These are phyloP conservation scores for Acleris literana DNA, from an alignment of 2,888 invertebrate species.

Conservation along the genomic window DNA sequence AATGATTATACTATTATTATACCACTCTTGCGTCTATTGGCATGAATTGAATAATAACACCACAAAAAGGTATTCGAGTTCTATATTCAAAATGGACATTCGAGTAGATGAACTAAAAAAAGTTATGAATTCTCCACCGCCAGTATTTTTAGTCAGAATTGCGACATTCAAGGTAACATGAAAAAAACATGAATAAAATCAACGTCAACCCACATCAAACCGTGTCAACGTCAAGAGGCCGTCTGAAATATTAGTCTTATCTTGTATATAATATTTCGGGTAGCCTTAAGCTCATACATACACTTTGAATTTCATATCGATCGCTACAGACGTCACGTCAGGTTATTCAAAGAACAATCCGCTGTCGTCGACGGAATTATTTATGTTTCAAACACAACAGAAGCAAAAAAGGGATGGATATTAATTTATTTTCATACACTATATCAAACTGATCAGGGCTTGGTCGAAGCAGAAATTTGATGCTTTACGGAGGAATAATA, in stretches of 20 bases:
- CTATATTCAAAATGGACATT: background rate
- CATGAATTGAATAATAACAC: constrained; percentile 59
- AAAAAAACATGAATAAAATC: constrained; percentile 48
- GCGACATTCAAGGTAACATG: background rate
- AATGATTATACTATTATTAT: constrained; percentile 58
- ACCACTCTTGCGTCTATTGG: constrained; percentile 52
- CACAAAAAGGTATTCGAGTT: background rate
- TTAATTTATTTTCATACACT: constrained; percentile 13
- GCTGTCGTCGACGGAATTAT: background rate
- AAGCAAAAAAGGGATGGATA: constrained; percentile 9
- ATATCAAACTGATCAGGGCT: constrained; percentile 4
- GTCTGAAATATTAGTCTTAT: constrained; percentile 42
- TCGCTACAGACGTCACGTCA: constrained; percentile 39
- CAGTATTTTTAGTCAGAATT: background rate
- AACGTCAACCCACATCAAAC: constrained; percentile 72
- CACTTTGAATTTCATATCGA: constrained; percentile 57
- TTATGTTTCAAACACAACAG: constrained; percentile 2
- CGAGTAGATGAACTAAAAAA: background rate
- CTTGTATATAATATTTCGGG: constrained; percentile 50
- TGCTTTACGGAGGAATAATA: background rate
- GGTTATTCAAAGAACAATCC: constrained; percentile 42
- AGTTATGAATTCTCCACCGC: background rate
- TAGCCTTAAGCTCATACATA: constrained; percentile 53
- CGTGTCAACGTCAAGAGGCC: constrained; percentile 46
- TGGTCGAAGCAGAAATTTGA: constrained; percentile 10